phyloP scores from a whole-genome alignment of 1,140 invertebrate genomes.

The Cataglyphis hispanica region DNA sequence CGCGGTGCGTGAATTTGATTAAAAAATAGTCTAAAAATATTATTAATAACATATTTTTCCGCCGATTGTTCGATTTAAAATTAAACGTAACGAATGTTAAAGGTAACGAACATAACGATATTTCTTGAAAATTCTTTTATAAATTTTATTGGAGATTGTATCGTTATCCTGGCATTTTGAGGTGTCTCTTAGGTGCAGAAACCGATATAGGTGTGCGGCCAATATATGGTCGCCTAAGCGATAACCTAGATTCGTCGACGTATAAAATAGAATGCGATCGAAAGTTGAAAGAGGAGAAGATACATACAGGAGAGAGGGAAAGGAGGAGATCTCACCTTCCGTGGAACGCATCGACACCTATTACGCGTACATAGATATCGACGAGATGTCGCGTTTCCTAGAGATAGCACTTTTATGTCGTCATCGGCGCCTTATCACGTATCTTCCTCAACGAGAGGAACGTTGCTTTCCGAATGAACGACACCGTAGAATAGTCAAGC shows the following conservation, averaged over 20 bases:
- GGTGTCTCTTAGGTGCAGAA: constrained; percentile 19
- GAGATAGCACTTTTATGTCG: constrained; percentile 48
- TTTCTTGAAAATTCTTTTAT: neutral
- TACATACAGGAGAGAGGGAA: neutral
- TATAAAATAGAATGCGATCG: constrained; percentile 59
- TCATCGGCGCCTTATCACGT: constrained; percentile 24
- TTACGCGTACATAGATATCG: constrained; percentile 53
- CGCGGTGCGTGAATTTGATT: neutral
- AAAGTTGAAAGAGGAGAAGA: constrained; percentile 62
- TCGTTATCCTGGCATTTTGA: neutral
- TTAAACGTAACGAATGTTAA: neutral
- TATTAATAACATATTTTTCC: neutral
- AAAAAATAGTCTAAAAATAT: neutral
- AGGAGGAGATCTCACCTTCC: constrained; percentile 39
- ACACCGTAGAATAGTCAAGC: neutral
- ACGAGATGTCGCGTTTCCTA: constrained; percentile 32
- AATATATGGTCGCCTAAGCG: constrained; percentile 38
- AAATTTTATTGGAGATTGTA: neutral
- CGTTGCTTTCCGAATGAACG: constrained; percentile 38
- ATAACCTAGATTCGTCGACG: constrained; percentile 60
- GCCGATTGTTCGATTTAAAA: neutral
- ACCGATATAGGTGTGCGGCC: constrained; percentile 39
- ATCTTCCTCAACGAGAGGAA: constrained; percentile 10
- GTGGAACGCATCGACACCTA: constrained; percentile 50
- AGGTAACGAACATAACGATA: neutral